These are phyloP conservation scores for Scartelaos histophorus DNA, from an alignment of 2,113 vertebrate genomes.

Conservation along the genomic window DNA sequence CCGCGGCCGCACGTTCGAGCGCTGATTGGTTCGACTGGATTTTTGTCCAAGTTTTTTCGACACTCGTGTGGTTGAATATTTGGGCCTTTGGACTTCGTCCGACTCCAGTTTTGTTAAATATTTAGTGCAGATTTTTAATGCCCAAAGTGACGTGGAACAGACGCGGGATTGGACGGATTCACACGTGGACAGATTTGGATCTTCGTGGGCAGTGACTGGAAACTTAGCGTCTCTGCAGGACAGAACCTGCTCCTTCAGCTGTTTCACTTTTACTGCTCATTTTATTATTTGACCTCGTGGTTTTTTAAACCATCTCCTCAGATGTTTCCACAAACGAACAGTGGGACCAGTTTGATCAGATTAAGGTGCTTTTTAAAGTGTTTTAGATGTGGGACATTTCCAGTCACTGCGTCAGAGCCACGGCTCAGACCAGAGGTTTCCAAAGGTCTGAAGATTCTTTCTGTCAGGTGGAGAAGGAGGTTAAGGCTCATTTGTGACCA, in stretches of 20 bases:
- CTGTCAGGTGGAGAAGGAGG: conserved; percentile 84
- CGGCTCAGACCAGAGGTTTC: no score
- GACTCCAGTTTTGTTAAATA: conserved; percentile 76
- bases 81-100: conserved; percentile 88
- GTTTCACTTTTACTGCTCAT: no score
- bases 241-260: no score
- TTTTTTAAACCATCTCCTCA: background rate
- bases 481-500: conserved; percentile 91
- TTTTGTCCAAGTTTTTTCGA: conserved; percentile 86
- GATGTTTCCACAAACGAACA: background rate
- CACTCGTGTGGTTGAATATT: conserved; percentile 89
- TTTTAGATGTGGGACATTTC: background rate
- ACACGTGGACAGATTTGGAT: no score
- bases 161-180: no score
- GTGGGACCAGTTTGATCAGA: background rate
- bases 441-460: no score
- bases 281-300: no score
- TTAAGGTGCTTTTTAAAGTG: background rate
- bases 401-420: no score
- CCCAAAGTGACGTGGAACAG: conserved; percentile 76
- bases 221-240: no score
- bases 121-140: conserved; percentile 99
- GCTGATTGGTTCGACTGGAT: conserved; percentile 74
- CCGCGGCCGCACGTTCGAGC: conserved; percentile 68
- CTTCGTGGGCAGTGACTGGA: background rate